Evolutionary conservation across 2,113 vertebrate species (phyloP).

Genomic region (Rynchops niger): DNA sequence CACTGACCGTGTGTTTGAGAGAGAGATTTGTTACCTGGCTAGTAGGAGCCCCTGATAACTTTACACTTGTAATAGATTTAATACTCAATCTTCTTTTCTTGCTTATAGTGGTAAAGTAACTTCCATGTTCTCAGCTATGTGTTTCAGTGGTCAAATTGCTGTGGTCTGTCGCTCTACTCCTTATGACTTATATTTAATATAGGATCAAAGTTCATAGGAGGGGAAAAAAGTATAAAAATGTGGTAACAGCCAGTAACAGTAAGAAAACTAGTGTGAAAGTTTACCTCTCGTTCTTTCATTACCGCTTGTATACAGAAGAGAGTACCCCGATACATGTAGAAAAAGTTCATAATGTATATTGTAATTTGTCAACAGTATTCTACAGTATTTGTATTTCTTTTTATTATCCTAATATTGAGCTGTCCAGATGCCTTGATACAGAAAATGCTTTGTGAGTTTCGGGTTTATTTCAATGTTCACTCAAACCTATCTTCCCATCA

Average conservation of each 20-base stretch:
- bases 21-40: neutral
- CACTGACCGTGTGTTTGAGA: neutral
- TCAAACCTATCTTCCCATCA: neutral
- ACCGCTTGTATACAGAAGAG: neutral
- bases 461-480: neutral
- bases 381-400: neutral
- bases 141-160: neutral
- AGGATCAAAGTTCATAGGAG: neutral
- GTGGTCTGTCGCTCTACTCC: neutral
- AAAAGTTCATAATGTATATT: neutral
- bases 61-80: neutral
- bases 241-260: neutral
- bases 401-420: neutral
- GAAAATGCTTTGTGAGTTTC: neutral
- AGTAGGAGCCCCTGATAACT: neutral
- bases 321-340: neutral
- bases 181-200: neutral
- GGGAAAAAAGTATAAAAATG: neutral
- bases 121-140: neutral
- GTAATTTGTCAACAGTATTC: neutral
- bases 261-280: neutral
- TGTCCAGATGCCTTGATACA: neutral
- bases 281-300: neutral
- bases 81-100: neutral
- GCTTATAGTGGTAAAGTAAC: neutral